Evolutionary conservation across 53 echinoderm and acorn worm genomes (phyloP).

Genomic region (Antedon mediterranea): DNA sequence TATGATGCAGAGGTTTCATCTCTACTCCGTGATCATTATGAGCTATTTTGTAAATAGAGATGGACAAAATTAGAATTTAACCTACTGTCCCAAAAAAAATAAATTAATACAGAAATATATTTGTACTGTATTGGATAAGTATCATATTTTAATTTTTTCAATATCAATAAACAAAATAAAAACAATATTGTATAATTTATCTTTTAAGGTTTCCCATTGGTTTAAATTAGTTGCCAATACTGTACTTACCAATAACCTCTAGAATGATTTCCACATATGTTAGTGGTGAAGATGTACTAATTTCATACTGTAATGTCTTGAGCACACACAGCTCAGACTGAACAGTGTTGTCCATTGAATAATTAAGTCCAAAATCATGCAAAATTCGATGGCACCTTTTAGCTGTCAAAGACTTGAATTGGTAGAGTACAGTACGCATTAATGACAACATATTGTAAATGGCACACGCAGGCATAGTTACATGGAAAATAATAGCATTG

Average conservation of each 20-base stretch:
- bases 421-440: neutral
- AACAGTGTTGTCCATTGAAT: constrained; percentile 28
- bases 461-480: too few relatives aligned
- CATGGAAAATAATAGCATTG: too few relatives aligned
- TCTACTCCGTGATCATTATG: constrained; percentile 32
- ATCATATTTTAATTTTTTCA: too few relatives aligned
- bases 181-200: too few relatives aligned
- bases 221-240: too few relatives aligned
- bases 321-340: constrained; percentile 41
- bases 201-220: too few relatives aligned
- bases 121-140: too few relatives aligned
- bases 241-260: constrained; percentile 52
- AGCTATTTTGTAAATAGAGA: constrained; percentile 10
- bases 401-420: constrained; percentile 34
- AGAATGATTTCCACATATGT: constrained; percentile 60
- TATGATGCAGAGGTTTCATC: constrained; percentile 42
- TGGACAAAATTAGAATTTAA: too few relatives aligned
- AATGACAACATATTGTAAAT: too few relatives aligned
- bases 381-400: constrained; percentile 43
- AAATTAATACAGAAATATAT: too few relatives aligned
- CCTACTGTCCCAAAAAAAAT: too few relatives aligned
- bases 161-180: too few relatives aligned
- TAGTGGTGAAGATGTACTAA: constrained; percentile 27
- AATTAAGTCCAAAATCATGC: constrained; percentile 30
- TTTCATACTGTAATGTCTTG: constrained; percentile 45